Conservation (phyloP, 1,140 invertebrate species). For the Pseudachorutes palmiensis region DNA sequence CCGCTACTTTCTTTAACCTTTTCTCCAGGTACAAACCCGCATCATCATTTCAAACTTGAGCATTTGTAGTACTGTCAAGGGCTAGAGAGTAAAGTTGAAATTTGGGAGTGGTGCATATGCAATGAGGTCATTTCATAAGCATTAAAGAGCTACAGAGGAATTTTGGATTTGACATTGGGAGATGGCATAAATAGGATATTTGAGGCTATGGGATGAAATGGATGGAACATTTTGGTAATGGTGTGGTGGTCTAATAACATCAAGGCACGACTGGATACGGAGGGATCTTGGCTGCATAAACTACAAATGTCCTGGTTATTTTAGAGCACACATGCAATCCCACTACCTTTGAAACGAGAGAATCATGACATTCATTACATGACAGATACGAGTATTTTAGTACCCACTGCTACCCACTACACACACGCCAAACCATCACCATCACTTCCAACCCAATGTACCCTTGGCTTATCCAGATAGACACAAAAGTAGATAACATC, state of each 20-base stretch:
- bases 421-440: constrained; percentile 3
- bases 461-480: neutral
- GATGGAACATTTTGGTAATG: neutral
- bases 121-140: neutral
- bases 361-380: constrained; percentile 12
- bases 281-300: neutral
- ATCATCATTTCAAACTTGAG: neutral
- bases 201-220: neutral
- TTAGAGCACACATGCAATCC: neutral
- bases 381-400: constrained; percentile 11
- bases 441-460: neutral
- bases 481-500: no score
- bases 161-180: constrained; percentile 1
- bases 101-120: neutral
- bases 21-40: neutral
- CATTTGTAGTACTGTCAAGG: no score
- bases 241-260: neutral
- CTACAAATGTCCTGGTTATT: constrained; percentile 5
- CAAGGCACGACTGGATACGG: neutral
- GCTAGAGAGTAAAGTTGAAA: neutral
- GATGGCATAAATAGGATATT: constrained; percentile 2
- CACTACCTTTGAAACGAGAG: neutral
- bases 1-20: neutral
- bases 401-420: neutral
- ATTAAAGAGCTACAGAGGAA: neutral